Conservation (phyloP, 2,888 invertebrate species). For the Xestia sexstrigata region DNA sequence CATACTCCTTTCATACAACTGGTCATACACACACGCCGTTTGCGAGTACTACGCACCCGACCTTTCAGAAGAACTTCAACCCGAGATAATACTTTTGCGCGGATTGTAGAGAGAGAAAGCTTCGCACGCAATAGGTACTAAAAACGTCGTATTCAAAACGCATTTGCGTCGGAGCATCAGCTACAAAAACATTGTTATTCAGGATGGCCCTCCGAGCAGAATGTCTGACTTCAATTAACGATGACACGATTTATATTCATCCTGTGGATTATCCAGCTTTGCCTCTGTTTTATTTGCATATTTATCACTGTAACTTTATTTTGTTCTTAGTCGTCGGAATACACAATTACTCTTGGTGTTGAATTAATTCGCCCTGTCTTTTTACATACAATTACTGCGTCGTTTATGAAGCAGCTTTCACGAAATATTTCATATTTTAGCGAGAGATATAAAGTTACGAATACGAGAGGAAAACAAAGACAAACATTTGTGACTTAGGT, state of each 20-base stretch:
- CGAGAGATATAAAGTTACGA: conserved; percentile 45
- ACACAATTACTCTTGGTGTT: conserved; percentile 69
- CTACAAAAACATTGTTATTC: conserved; percentile 73
- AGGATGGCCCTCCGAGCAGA: conserved; percentile 69
- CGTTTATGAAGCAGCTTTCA: conserved; percentile 52
- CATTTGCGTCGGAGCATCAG: conserved; percentile 57
- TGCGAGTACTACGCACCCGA: not conserved
- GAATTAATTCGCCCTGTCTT: conserved; percentile 64
- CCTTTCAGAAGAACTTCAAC: not conserved
- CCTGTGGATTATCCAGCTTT: conserved; percentile 76
- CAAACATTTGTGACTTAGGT: conserved; percentile 3
- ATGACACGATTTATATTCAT: conserved; percentile 82
- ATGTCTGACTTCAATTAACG: conserved; percentile 80
- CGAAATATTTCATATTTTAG: conserved; percentile 63
- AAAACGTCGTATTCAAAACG: conserved; percentile 49
- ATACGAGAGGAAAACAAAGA: conserved; percentile 10
- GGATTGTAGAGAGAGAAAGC: not conserved
- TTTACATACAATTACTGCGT: conserved; percentile 66
- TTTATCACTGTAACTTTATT: conserved; percentile 76
- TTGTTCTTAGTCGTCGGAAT: conserved; percentile 69
- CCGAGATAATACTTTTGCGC: not conserved
- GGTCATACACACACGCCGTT: not conserved
- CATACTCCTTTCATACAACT: not conserved
- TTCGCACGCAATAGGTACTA: conserved; percentile 13
- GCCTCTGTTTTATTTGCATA: conserved; percentile 77